These are phyloP conservation scores for Sebastes umbrosus DNA, from an alignment of 2,797 vertebrate genomes.

Conservation along the genomic window DNA sequence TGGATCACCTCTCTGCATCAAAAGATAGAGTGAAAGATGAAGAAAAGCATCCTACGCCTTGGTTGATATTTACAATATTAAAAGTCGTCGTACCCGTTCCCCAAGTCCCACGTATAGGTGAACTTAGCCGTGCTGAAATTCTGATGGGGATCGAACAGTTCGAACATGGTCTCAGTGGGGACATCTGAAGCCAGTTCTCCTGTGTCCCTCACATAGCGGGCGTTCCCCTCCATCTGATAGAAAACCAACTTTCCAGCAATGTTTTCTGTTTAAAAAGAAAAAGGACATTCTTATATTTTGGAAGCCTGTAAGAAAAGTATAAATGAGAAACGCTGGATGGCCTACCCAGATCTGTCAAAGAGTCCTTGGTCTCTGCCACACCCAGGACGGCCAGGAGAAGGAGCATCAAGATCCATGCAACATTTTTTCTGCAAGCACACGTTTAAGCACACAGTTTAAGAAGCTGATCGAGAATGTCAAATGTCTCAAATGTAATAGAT, in stretches of 20 bases:
- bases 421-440: constrained; percentile 35
- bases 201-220: constrained; percentile 67
- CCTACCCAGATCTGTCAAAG: constrained; percentile 66
- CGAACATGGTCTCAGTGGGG: constrained; percentile 84
- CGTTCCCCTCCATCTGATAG: constrained; percentile 83
- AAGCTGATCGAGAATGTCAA: background rate
- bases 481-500: background rate
- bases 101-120: constrained; percentile 89
- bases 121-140: constrained; percentile 82
- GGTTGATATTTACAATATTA: background rate
- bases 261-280: constrained; percentile 49
- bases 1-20: constrained; percentile 81
- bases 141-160: constrained; percentile 83
- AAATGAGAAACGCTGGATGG: background rate
- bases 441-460: background rate
- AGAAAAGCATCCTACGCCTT: background rate
- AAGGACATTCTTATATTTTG: background rate
- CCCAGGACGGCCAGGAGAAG: constrained; percentile 34
- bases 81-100: constrained; percentile 83
- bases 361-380: constrained; percentile 21
- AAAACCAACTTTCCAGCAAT: constrained; percentile 85
- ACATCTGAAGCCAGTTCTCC: constrained; percentile 78
- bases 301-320: background rate
- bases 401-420: constrained; percentile 29
- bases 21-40: background rate